Conservation (phyloP, 2,888 invertebrate species). For the Alcis repandata region DNA sequence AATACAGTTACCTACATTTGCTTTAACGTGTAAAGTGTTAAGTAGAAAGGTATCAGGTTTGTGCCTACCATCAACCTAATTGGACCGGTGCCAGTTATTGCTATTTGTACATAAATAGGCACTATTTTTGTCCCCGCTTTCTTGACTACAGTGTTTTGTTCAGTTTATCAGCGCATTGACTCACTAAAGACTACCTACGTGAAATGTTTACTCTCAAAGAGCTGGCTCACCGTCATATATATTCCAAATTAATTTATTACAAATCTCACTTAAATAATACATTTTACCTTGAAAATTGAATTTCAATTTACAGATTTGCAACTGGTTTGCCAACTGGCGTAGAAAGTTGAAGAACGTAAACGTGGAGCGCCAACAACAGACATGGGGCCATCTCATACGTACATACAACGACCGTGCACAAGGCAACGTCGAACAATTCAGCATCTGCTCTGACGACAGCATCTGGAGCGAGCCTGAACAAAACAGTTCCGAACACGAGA, state of each 20-base stretch:
- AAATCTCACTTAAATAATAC: background rate
- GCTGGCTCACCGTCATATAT: conserved; percentile 1
- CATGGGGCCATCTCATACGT: conserved; percentile 91
- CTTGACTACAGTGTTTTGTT: conserved; percentile 67
- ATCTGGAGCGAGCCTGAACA: conserved; percentile 91
- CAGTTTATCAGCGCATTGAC: conserved; percentile 47
- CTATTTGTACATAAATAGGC: conserved; percentile 85
- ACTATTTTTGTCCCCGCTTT: conserved; percentile 83
- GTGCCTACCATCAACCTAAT: conserved; percentile 81
- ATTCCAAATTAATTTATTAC: conserved; percentile 23
- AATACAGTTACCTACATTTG: conserved; percentile 27
- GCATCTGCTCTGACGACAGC: conserved; percentile 92
- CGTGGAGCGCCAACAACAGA: conserved; percentile 88
- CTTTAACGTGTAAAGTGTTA: conserved; percentile 36
- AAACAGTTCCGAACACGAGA: conserved; percentile 60
- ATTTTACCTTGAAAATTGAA: background rate
- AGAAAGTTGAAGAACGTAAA: conserved; percentile 92
- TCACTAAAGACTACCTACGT: conserved; percentile 29
- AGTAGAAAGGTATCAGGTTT: conserved; percentile 66
- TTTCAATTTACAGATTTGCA: conserved; percentile 87
- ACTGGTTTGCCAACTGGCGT: conserved; percentile 95
- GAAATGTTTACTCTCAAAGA: conserved; percentile 7
- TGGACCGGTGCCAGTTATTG: conserved; percentile 80
- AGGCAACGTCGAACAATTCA: conserved; percentile 93
- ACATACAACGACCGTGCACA: conserved; percentile 91